Evolutionary conservation across 2,113 vertebrate species (phyloP), one percentile per base, ranked within the genome.

Genomic region (Butorides virescens): DNA sequence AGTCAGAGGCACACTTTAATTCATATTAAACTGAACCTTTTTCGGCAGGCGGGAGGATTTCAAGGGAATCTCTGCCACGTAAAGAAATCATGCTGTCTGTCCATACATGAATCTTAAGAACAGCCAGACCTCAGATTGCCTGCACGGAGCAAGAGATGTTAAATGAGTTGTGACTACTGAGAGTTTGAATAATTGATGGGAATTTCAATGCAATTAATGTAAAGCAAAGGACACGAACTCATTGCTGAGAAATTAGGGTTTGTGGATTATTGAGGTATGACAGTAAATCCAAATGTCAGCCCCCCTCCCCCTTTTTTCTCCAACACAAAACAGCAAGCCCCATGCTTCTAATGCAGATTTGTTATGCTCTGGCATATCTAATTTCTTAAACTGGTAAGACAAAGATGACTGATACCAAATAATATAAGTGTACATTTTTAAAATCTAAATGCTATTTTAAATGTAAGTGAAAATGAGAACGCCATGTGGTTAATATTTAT

Each of bases 311-410:
- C 25, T 44, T 92, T 86, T 58, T 81, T 11, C 66, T 62, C 36
- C 39, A 71, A 22, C 44, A 50, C 50, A 79, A 94, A 81, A 5
- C 61, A 76, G 27, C 53, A 90, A 92, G 47, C 67, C n/a, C 30
- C 58, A 70, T 44, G 70, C 32, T 85, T 91, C 86, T 89, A 90
- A 79, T n/a, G 67, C 17, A 34, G 66, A 93, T 94, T 94, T 77
- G 63, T 94, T 93, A 88, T 74, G 72, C 62, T 80, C 42, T 66
- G 59, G 91, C 74, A 88, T 88, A 80, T 82, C 91, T 88, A 82
- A 94, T 94, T 95, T 85, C 81, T 95, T 90, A 47, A 96, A 82
- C 71, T 46, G 42, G 12, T 58, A 95, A 85, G 62, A 94, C 67
- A 95, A 96, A 90, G 63, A 67, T 52, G 42, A 93, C 36, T 52